A percentile compares a stretch with the other conserved stretches of the same genome.
Conservation (phyloP, 1,140 invertebrate species). For the Listronotus oregonensis region DNA sequence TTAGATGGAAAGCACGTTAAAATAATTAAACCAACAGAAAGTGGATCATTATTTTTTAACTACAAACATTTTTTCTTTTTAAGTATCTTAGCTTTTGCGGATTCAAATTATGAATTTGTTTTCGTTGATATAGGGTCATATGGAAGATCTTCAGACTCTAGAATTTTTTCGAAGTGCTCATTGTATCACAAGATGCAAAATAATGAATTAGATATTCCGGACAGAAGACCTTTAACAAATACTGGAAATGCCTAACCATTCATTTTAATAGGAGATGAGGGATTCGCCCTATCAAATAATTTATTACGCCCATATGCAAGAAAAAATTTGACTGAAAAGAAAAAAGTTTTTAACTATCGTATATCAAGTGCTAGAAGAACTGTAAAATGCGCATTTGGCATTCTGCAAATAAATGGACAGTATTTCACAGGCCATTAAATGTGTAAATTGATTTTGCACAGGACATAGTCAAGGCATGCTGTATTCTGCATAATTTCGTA, state of each 20-base stretch:
- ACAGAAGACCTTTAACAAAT: slow-evolving; percentile 38
- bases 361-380: slow-evolving; percentile 51
- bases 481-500: slow-evolving; percentile 55
- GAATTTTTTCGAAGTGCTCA: no score
- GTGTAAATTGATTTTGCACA: slow-evolving; percentile 43
- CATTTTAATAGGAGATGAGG: no score
- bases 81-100: slow-evolving; percentile 27
- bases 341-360: slow-evolving; percentile 58
- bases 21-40: slow-evolving; percentile 45
- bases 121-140: slow-evolving; percentile 55
- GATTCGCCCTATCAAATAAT: slow-evolving; percentile 47
- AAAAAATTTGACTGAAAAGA: slow-evolving; percentile 43
- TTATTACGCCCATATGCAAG: no score
- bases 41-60: slow-evolving; percentile 51
- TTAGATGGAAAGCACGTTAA: slow-evolving; percentile 56
- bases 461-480: slow-evolving; percentile 50
- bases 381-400: slow-evolving; percentile 55
- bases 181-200: slow-evolving; percentile 39
- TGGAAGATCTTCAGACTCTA: slow-evolving; percentile 38
- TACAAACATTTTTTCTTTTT: slow-evolving; percentile 49
- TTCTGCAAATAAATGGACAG: no score
- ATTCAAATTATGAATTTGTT: slow-evolving; percentile 10
- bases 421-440: no score
- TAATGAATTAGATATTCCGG: slow-evolving; percentile 40
- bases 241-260: slow-evolving; percentile 24